Conservation (phyloP, 2,113 vertebrate genomes). For the Conger conger region DNA sequence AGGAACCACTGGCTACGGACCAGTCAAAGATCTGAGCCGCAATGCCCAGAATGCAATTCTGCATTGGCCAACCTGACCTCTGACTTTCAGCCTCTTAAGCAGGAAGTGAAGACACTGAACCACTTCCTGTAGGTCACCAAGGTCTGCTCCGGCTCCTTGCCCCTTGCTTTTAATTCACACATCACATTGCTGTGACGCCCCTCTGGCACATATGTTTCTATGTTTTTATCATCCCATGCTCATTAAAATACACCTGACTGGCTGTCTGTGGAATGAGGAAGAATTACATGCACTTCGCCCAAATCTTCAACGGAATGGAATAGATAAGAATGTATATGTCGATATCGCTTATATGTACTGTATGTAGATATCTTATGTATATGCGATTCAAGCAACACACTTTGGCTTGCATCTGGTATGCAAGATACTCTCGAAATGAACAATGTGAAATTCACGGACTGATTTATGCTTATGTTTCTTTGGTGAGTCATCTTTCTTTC, state of each 20-base stretch:
- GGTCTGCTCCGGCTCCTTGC: background rate
- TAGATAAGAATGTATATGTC: background rate
- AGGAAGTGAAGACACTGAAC: background rate
- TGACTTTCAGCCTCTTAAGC: background rate
- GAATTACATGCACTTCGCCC: background rate
- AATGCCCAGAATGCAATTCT: background rate
- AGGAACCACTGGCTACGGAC: conserved; percentile 31
- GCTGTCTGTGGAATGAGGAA: background rate
- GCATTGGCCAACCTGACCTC: background rate
- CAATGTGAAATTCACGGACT: too few species aligned
- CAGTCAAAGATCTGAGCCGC: conserved; percentile 36
- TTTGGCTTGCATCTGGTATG: too few species aligned
- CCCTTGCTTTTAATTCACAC: background rate
- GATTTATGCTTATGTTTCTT: too few species aligned
- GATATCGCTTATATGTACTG: too few species aligned
- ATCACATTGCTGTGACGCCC: background rate
- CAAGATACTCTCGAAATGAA: too few species aligned
- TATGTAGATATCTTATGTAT: too few species aligned
- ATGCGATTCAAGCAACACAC: too few species aligned
- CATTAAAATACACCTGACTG: background rate
- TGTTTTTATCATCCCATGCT: background rate
- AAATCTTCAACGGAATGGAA: background rate
- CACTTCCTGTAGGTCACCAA: background rate
- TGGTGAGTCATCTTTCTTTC: too few species aligned
- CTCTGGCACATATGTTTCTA: background rate